A percentile compares a stretch with the other conserved stretches of the same genome.
phyloP scores from a whole-genome alignment of 2,113 vertebrate species.

The Eclectus roratus region DNA sequence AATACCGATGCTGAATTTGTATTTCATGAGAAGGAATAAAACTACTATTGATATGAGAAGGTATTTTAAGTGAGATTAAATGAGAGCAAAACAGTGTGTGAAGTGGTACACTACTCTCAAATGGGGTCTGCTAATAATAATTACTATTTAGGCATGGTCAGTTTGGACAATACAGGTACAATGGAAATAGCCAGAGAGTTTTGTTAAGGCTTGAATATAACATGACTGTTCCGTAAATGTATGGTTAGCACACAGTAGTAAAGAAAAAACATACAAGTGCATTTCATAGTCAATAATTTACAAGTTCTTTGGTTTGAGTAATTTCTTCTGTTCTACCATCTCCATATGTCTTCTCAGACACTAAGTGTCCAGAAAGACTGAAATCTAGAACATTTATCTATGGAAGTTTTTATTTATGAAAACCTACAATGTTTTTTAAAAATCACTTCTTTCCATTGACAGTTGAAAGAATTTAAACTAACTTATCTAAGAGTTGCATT shows the following conservation, averaged over 20 bases:
- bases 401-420: background rate
- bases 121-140: background rate
- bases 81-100: background rate
- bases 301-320: background rate
- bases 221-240: background rate
- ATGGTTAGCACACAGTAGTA: background rate
- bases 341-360: background rate
- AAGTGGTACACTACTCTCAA: background rate
- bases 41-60: background rate
- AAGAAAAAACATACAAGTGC: background rate
- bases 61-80: background rate
- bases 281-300: background rate
- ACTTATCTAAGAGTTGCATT: background rate
- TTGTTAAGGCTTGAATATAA: background rate
- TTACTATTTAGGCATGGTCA: background rate
- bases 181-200: background rate
- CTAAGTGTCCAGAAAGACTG: background rate
- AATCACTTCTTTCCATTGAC: background rate
- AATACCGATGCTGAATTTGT: background rate
- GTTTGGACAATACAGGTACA: background rate
- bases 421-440: background rate
- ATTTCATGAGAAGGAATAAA: background rate
- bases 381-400: background rate
- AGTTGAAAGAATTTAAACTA: background rate
- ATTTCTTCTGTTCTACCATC: background rate